Conservation (phyloP, 2,888 invertebrate species). For the Phanerotoma sp. region DNA sequence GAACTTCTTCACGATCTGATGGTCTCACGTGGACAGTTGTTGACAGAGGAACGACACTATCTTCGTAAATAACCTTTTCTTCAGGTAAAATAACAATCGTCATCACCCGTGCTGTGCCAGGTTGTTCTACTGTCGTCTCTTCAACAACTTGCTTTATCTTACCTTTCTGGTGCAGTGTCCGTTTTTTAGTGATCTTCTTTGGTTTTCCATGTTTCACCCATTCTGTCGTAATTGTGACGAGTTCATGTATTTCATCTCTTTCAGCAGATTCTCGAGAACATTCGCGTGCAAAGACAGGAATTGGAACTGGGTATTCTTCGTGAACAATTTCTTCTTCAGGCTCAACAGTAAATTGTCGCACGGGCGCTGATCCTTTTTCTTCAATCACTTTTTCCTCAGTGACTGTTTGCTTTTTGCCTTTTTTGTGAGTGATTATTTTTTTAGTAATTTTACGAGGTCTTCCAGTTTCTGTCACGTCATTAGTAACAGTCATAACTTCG, state of each 20-base stretch:
- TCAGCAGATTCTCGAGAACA: constrained; percentile 32
- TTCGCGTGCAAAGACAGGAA: constrained; percentile 17
- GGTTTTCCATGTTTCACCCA: constrained; percentile 34
- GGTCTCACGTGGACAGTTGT: constrained; percentile 21
- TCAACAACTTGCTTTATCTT: constrained; percentile 36
- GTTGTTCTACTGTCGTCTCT: constrained; percentile 44
- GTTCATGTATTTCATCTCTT: constrained; percentile 23
- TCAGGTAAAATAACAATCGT: constrained; percentile 28
- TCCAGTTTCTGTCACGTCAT: constrained; percentile 43
- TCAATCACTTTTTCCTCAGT: constrained; percentile 43
- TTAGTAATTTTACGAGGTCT: constrained; percentile 43
- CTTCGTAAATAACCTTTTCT: constrained; percentile 41
- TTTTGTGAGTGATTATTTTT: constrained; percentile 32
- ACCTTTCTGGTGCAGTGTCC: constrained; percentile 22
- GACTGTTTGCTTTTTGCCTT: constrained; percentile 32
- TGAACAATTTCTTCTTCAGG: constrained; percentile 30
- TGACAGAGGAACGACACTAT: constrained; percentile 53
- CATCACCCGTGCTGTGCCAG: constrained; percentile 26
- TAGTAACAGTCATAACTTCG: constrained; percentile 52
- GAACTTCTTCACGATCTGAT: constrained; percentile 31
- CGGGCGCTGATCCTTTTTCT: constrained; percentile 34
- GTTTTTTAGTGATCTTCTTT: constrained; percentile 44
- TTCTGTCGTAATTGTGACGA: constrained; percentile 33
- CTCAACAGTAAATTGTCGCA: constrained; percentile 18
- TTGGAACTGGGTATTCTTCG: constrained; percentile 17